Evolutionary conservation across 2,113 vertebrate genomes (phyloP).

Genomic region (Ciconia boyciana): DNA sequence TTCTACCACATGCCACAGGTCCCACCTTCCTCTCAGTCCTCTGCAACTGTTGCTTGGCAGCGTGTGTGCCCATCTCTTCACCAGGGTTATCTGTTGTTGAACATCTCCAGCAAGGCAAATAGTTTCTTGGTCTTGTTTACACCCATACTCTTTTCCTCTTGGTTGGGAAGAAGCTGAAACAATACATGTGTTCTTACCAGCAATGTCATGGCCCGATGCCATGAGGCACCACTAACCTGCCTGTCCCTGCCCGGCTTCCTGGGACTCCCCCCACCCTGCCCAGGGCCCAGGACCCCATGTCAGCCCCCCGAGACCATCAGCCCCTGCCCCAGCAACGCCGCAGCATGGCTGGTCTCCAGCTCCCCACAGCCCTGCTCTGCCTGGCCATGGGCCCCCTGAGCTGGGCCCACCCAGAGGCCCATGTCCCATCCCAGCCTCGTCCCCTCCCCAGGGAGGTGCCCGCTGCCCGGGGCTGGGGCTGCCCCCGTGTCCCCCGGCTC

Average conservation of each 20-base stretch:
- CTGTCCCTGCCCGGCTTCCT: too few relatives aligned
- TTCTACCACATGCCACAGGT: neutral
- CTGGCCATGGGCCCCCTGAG: neutral
- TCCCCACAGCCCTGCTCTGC: neutral
- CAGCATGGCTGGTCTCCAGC: neutral
- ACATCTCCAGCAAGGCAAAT: neutral
- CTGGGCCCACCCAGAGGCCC: neutral
- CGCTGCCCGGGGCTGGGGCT: neutral
- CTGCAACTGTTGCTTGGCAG: neutral
- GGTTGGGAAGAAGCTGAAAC: neutral
- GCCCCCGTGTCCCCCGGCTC: neutral
- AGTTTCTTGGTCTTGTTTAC: neutral
- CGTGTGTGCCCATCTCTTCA: fast-evolving
- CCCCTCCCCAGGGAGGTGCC: neutral
- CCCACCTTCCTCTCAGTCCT: neutral
- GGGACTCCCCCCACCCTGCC: neutral
- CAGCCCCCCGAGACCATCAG: neutral
- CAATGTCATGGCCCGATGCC: neutral
- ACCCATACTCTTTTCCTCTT: neutral
- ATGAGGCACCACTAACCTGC: fast-evolving
- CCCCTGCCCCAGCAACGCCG: neutral
- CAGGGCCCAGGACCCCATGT: neutral
- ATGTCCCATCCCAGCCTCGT: neutral
- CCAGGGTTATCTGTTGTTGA: neutral
- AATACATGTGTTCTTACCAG: neutral